Conservation (phyloP, 2,888 invertebrate species). For the Phengaris alcon region DNA sequence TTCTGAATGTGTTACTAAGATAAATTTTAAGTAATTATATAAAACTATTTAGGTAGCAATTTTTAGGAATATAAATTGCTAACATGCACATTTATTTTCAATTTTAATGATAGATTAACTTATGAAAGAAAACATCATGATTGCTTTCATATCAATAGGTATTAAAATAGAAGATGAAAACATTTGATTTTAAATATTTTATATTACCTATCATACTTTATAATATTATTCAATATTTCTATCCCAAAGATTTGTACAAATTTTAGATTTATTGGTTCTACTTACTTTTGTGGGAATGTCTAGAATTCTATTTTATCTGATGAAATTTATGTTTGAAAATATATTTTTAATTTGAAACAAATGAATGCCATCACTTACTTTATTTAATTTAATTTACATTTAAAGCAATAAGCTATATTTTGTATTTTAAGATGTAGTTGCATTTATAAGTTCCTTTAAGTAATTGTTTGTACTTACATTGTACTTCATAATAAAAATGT, state of each 20-base stretch:
- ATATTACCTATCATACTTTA: not conserved
- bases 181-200: not conserved
- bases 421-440: slow-evolving; percentile 7
- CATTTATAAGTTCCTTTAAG: slow-evolving; percentile 14
- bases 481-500: slow-evolving; percentile 1
- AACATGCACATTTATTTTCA: no score
- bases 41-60: not conserved
- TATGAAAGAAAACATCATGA: no score
- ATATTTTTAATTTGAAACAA: not conserved
- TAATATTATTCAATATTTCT: not conserved
- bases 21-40: no score
- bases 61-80: no score
- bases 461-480: slow-evolving; percentile 20
- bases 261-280: slow-evolving; percentile 6
- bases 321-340: not conserved
- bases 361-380: not conserved
- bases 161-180: no score
- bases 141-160: no score
- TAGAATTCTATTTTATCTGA: not conserved
- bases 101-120: no score
- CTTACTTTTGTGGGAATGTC: not conserved
- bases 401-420: not conserved
- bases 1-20: no score
- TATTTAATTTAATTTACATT: not conserved
- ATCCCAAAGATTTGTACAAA: slow-evolving; percentile 21